phyloP scores from a whole-genome alignment of 2,888 invertebrate genomes.

The Ceramica pisi region DNA sequence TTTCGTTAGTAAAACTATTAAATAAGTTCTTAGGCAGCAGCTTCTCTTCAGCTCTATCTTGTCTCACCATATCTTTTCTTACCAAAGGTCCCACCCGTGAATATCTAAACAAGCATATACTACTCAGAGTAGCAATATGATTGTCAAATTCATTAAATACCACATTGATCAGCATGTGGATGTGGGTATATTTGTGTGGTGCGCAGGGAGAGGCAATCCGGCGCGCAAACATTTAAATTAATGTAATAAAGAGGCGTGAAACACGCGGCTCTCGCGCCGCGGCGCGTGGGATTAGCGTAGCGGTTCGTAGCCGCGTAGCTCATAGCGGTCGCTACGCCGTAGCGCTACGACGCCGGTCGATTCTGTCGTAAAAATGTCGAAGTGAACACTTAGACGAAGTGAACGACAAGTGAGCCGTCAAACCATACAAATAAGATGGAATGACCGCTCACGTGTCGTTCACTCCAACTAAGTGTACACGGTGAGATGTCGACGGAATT shows the following conservation, averaged over 20 bases:
- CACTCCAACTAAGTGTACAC: no score
- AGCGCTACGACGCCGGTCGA: constrained; percentile 51
- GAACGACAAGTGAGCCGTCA: no score
- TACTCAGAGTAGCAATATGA: constrained; percentile 16
- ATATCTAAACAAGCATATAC: neutral
- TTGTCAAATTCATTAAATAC: constrained; percentile 41
- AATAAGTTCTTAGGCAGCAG: neutral
- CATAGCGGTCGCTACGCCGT: constrained; percentile 64
- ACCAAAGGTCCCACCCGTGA: neutral
- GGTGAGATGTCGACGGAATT: no score
- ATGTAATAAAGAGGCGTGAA: constrained; percentile 90
- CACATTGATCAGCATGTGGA: constrained; percentile 59
- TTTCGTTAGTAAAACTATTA: neutral
- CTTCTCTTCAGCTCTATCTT: neutral
- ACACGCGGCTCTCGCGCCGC: constrained; percentile 83
- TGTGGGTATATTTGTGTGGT: constrained; percentile 73
- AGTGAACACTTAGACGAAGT: no score
- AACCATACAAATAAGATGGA: no score
- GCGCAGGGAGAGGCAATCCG: constrained; percentile 77
- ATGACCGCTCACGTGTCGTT: no score
- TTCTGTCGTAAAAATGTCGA: no score
- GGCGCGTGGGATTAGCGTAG: constrained; percentile 80
- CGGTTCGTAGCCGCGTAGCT: constrained; percentile 65
- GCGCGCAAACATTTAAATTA: constrained; percentile 89
- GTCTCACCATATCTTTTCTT: no score